These are phyloP conservation scores for Haliclystus octoradiatus DNA, from an alignment of 30 jellyfish, hydroid and myxozoan species.

Conservation along the genomic window DNA sequence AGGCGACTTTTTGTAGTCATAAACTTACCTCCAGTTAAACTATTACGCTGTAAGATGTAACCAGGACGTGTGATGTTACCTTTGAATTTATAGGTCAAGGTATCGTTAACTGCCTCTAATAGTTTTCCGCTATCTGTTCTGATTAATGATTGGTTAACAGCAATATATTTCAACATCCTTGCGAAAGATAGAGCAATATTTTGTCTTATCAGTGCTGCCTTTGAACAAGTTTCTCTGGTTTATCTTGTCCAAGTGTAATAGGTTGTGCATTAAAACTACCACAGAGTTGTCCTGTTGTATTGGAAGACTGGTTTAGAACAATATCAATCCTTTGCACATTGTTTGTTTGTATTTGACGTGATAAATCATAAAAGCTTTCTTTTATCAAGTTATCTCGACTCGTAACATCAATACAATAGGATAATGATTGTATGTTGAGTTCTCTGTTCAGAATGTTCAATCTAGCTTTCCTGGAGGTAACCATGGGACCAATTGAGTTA, in stretches of 20 bases:
- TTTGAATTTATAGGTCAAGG: conserved; percentile 16
- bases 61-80: conserved; percentile 44
- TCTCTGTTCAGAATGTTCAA: conserved; percentile 36
- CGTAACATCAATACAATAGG: background rate
- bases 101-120: background rate
- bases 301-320: background rate
- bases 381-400: background rate
- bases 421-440: conserved; percentile 20
- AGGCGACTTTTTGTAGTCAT: background rate
- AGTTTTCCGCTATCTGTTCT: background rate
- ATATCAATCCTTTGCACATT: background rate
- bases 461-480: conserved; percentile 43
- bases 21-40: conserved; percentile 50
- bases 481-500: conserved; percentile 16
- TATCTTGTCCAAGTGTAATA: background rate
- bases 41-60: conserved; percentile 25
- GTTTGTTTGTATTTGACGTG: background rate
- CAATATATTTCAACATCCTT: background rate
- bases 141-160: background rate
- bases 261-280: background rate
- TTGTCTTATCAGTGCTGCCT: conserved; percentile 19
- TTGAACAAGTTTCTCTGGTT: background rate
- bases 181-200: conserved; percentile 5
- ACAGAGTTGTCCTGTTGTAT: background rate
- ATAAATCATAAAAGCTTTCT: too few species aligned